Percentiles rank a stretch among this genome's conserved stretches.
These are phyloP conservation scores for Anoplolepis gracilipes DNA, from an alignment of 1,140 invertebrate species.

Conservation along the genomic window DNA sequence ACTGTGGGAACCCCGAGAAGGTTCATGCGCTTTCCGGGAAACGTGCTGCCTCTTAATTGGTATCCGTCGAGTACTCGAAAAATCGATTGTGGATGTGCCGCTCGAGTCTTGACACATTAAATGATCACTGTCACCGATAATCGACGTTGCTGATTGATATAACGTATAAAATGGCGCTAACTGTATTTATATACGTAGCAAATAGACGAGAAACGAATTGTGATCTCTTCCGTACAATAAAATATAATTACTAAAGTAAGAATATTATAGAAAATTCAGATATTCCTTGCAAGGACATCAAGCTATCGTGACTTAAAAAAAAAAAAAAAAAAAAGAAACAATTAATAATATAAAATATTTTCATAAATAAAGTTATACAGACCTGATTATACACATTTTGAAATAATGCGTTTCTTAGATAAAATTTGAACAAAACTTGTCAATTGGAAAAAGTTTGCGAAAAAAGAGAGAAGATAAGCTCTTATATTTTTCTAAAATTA, in stretches of 20 bases:
- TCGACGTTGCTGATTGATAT: background rate
- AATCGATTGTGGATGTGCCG: slow-evolving; percentile 26
- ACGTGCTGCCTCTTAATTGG: slow-evolving; percentile 65
- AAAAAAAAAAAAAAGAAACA: too few species aligned
- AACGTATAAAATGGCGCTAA: background rate
- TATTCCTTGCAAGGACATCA: background rate
- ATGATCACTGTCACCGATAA: background rate
- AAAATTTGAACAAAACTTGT: background rate
- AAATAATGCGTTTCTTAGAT: too few species aligned
- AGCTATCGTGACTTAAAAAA: background rate
- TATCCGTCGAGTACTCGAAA: slow-evolving; percentile 57
- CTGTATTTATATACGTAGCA: background rate
- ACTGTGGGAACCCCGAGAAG: slow-evolving; percentile 63
- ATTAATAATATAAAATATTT: background rate
- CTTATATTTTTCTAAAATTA: background rate
- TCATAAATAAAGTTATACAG: background rate
- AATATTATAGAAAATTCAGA: background rate
- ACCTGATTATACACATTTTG: background rate
- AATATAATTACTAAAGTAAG: slow-evolving; percentile 1
- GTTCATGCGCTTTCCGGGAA: slow-evolving; percentile 61
- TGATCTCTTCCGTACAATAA: background rate
- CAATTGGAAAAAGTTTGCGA: background rate
- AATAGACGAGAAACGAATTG: background rate
- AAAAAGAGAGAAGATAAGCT: background rate
- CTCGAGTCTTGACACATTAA: slow-evolving; percentile 1